Base-by-base conservation (phyloP, 2,113 vertebrate genomes). In the Gadus macrocephalus region DNA sequence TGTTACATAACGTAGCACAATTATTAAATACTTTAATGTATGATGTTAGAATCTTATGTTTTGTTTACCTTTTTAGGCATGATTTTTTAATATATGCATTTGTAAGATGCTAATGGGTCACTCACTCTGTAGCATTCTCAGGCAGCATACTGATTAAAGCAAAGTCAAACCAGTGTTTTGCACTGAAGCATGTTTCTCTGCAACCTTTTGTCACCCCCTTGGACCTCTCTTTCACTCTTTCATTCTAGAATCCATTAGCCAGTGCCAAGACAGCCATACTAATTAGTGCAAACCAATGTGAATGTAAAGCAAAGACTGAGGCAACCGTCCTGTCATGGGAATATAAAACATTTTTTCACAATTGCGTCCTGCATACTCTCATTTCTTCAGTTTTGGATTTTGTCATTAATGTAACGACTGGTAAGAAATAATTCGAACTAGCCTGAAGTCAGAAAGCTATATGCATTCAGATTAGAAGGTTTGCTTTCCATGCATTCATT, bases 241-340 rank as follows among this genome's bases (percentile, higher is more conserved):
- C 60, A 64, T 79, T 85, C 1, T 79, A 15, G 68, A 74, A 69
- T 81, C 74, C 78, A 72, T 83, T 77, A 75, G 71, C 64, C 73
- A 69, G 60, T 53, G 17, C 62, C 77, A 55, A 69, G 74, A 66
- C 80, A 38, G 62, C 76, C 72, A 86, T 87, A 86, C 84, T 87
- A 86, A 86, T 87, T 67, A 82, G 84, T 64, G 6, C 20, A 31
- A 15, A 73, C 75, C 73, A 71, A 80, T 78, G 78, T 80, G 49
- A 82, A 85, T 79, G 75, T 87, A 86, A 85, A 85, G 79, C 53
- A 60, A 66, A 72, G 12, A 12, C 2, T 78, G 66, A 82, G 66
- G 70, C 72, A 62, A 66, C 69, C 70, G 68, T 38, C 28, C 56
- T 63, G 12, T 4, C 0, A 19, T 71, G 72, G 70, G 66, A 73